Percentiles rank a stretch among this genome's conserved stretches.
Evolutionary conservation across 2,888 invertebrate species (phyloP).

Genomic region (Drosophila anceps): DNA sequence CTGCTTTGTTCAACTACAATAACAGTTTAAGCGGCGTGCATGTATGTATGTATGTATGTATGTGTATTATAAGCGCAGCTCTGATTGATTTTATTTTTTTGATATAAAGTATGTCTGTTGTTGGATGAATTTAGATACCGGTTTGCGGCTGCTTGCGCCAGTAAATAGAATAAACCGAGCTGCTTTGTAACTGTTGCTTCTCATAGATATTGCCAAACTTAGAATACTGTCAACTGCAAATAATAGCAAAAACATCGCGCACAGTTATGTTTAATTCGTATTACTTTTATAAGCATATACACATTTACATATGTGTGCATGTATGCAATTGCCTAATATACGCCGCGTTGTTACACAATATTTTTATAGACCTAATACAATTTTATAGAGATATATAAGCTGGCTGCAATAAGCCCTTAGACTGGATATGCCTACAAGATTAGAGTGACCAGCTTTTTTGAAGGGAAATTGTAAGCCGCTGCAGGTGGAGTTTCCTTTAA

Average conservation of each 20-base stretch:
- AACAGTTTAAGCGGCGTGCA: slow-evolving; percentile 5
- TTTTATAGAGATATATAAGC: not conserved
- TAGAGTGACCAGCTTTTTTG: not conserved
- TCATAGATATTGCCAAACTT: slow-evolving; percentile 1
- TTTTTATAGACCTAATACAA: too few species aligned
- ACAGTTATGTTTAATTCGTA: not conserved
- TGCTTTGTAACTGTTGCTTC: not conserved
- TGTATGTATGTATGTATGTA: not conserved
- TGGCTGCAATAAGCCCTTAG: not conserved
- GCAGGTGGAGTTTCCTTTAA: not conserved
- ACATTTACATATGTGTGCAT: not conserved
- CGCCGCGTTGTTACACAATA: not conserved
- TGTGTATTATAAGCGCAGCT: slow-evolving; percentile 22
- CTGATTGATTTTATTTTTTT: slow-evolving; percentile 41
- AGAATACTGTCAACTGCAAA: not conserved
- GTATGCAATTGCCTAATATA: not conserved
- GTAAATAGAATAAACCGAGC: slow-evolving; percentile 4
- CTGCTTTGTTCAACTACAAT: slow-evolving; percentile 29
- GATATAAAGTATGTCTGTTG: slow-evolving; percentile 10
- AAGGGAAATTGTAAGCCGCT: not conserved
- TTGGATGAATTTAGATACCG: slow-evolving; percentile 36
- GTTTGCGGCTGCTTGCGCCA: slow-evolving; percentile 34
- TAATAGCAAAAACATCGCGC: not conserved
- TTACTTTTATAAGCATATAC: not conserved
- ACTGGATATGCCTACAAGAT: not conserved